These are phyloP conservation scores for Omphaloscelis lunosa DNA, from an alignment of 2,888 invertebrate genomes.

Conservation along the genomic window DNA sequence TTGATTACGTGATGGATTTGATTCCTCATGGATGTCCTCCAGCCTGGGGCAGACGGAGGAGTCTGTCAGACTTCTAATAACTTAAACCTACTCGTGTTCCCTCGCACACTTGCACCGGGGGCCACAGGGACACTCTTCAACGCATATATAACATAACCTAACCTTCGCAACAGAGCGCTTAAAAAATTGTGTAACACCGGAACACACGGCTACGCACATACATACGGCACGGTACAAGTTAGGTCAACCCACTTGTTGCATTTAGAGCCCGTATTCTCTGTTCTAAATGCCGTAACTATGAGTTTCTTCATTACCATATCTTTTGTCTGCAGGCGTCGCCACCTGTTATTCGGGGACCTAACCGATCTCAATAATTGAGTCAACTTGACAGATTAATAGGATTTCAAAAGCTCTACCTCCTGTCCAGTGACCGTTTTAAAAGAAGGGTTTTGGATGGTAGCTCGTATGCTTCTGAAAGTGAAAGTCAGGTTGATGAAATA, in stretches of 20 bases:
- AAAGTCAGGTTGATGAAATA: constrained; percentile 23
- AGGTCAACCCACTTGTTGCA: constrained; percentile 35
- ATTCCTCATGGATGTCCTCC: too few relatives aligned
- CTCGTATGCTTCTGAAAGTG: constrained; percentile 42
- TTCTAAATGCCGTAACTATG: constrained; percentile 45
- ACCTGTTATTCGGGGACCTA: constrained; percentile 41
- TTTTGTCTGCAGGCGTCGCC: constrained; percentile 47
- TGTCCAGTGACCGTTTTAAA: constrained; percentile 1
- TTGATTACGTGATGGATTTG: too few relatives aligned
- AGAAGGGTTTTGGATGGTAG: background rate
- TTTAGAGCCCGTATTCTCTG: background rate
- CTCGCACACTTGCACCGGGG: too few relatives aligned
- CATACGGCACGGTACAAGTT: too few relatives aligned
- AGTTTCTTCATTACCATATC: constrained; percentile 47
- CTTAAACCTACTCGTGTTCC: too few relatives aligned
- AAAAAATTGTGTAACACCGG: background rate
- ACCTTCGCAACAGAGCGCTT: background rate
- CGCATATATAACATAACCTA: background rate
- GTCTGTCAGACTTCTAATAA: too few relatives aligned
- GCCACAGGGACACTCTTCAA: too few relatives aligned
- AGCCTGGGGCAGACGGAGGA: too few relatives aligned
- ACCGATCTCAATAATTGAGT: constrained; percentile 35
- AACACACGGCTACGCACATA: background rate
- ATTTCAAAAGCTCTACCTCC: constrained; percentile 41
- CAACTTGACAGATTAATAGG: constrained; percentile 45